Percentiles rank a stretch among this genome's conserved stretches.
Conservation (phyloP, 2,113 vertebrate species). For the Semnornis frantzii region DNA sequence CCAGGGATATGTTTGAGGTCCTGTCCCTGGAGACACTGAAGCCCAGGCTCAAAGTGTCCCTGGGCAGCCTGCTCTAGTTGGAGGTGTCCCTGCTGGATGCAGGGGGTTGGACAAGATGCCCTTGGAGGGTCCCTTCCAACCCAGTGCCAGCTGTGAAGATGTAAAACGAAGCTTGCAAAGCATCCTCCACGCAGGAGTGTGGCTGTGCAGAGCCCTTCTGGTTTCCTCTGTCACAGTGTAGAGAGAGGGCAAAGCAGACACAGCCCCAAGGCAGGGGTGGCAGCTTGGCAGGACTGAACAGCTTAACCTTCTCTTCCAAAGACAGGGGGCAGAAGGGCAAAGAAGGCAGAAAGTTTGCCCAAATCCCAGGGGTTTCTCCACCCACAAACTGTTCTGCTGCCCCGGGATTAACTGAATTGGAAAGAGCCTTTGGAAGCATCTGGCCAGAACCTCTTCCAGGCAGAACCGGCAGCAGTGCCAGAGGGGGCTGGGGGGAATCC, state of each 20-base stretch:
- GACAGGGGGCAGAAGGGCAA: background rate
- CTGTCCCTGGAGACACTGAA: too few species aligned
- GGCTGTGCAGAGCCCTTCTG: background rate
- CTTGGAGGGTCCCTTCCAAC: too few species aligned
- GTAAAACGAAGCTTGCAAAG: background rate
- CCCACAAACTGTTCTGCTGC: background rate
- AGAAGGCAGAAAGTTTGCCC: background rate
- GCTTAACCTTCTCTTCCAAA: background rate
- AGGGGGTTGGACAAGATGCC: too few species aligned
- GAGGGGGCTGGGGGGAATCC: background rate
- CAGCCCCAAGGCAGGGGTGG: background rate
- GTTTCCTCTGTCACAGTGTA: background rate
- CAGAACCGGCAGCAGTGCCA: background rate
- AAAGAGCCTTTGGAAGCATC: background rate
- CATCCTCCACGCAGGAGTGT: background rate
- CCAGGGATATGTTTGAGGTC: too few species aligned
- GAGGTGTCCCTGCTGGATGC: too few species aligned
- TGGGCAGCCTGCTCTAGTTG: too few species aligned
- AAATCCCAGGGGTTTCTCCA: background rate
- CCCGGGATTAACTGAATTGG: background rate
- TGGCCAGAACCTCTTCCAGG: background rate
- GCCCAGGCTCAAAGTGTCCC: too few species aligned
- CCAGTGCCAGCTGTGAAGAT: too few species aligned
- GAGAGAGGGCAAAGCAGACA: too few species aligned
- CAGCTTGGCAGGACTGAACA: background rate